Base-by-base conservation (phyloP, 2,113 vertebrate genomes). In the Sinocyclocheilus anshuiensis region DNA sequence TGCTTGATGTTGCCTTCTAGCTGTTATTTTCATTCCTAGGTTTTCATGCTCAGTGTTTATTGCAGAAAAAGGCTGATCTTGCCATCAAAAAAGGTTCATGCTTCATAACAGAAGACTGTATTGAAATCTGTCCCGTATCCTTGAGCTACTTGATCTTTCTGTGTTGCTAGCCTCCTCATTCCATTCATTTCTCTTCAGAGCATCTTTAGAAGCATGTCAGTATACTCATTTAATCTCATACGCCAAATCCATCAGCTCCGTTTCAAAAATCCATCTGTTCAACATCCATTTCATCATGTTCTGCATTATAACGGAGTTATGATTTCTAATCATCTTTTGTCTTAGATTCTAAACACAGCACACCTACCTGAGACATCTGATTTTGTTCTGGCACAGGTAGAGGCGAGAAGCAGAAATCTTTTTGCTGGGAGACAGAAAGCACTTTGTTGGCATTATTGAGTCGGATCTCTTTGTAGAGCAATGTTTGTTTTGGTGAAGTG, bases 371-470 rank as follows among this genome's bases (percentile, higher is more conserved):
- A 81, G 29, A 36, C 77, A 79, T 59, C 29, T 45, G 36, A 29
- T 50, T 88, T 83, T 39, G 33, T 29, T 29, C 18, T 82, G 55
- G 63, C 82, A 79, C 7, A 20, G 78, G 83, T 48, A 74, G n/a
- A 33, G 42, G n/a, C 1, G 20, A 57, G 29, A 89, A 55, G 29
- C 59, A 85, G 24, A 85, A 22, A 69, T 75, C 67, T 33, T 77
- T 82, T 69, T 24, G 65, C 81, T 26, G 82, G 79, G 39, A 83
- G 78, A 86, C 48, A 86, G 61, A 75, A 76, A 75, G 86, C 81
- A 83, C 85, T 87, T 87, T 89, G 86, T 80, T 87, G 79, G 55
- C 77, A 74, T 88, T 72, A 85, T 84, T 82, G 84, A 88, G 67
- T 81, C 78, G 29, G 67, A 83, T 88, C 76, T 86, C 83, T 65